phyloP scores from a whole-genome alignment of 2,797 vertebrate species.

The Brachyalestes nurse region DNA sequence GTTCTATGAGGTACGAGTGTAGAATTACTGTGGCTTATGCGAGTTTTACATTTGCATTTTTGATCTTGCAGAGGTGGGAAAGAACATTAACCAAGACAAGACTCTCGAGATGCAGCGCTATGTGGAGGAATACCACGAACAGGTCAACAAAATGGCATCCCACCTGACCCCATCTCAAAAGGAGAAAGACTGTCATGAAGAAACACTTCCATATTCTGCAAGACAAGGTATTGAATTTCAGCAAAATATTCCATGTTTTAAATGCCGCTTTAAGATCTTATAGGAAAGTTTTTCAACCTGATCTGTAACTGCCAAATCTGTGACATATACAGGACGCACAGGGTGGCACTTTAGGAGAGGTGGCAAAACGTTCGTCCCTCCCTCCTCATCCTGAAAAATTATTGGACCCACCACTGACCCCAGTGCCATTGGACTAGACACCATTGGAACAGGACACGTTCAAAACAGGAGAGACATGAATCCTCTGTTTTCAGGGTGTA shows the following conservation, averaged over 20 bases:
- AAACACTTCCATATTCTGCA: conserved; percentile 2
- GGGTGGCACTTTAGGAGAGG: too few relatives aligned
- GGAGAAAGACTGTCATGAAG: not conserved
- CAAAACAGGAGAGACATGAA: too few relatives aligned
- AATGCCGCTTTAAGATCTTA: not conserved
- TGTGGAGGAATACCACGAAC: conserved; percentile 75
- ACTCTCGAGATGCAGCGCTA: conserved; percentile 75
- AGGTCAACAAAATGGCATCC: conserved; percentile 60
- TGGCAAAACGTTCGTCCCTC: too few relatives aligned
- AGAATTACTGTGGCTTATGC: not conserved
- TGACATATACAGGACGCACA: too few relatives aligned
- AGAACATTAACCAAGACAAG: conserved; percentile 90
- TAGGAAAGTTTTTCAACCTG: too few relatives aligned
- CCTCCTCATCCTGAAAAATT: too few relatives aligned
- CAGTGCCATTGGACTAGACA: too few relatives aligned
- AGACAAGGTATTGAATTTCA: conserved; percentile 32
- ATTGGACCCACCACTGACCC: too few relatives aligned
- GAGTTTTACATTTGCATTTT: not conserved
- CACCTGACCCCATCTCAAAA: not conserved
- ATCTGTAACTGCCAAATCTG: too few relatives aligned
- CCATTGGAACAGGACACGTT: too few relatives aligned
- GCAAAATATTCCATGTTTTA: not conserved
- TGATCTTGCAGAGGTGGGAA: conserved; percentile 80
- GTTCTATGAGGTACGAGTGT: too few relatives aligned
- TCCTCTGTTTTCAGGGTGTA: too few relatives aligned